Evolutionary conservation across 2,797 vertebrate species (phyloP).

Genomic region (Eremophila alpestris): DNA sequence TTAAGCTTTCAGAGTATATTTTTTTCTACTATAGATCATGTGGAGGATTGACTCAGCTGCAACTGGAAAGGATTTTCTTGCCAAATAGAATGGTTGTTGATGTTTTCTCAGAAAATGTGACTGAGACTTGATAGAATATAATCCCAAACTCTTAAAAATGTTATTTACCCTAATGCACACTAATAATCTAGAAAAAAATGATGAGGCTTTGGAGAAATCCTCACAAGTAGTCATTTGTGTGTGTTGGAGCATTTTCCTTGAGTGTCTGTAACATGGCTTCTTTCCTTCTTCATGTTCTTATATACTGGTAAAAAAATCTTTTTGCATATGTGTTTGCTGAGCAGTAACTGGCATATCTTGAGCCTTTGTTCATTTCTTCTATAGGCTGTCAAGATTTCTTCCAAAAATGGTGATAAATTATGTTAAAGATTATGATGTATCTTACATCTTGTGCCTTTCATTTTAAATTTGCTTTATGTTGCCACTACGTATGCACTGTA

Average conservation of each 20-base stretch:
- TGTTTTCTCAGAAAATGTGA: background rate
- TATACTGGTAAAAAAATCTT: background rate
- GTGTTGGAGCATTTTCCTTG: background rate
- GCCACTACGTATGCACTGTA: background rate
- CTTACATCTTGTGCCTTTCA: background rate
- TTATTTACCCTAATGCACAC: background rate
- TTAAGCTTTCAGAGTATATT: background rate
- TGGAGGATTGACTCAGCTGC: conserved; percentile 24
- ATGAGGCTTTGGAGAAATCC: background rate
- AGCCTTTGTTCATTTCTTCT: background rate
- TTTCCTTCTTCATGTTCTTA: background rate
- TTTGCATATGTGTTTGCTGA: background rate
- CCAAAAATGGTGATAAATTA: background rate
- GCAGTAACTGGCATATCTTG: background rate
- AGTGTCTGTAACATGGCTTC: background rate
- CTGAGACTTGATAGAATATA: background rate
- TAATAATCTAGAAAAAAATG: background rate
- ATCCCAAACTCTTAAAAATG: background rate
- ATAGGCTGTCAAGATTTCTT: background rate
- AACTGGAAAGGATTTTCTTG: background rate
- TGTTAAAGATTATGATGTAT: background rate
- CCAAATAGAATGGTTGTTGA: background rate
- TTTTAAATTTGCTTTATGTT: background rate
- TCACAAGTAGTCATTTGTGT: background rate
- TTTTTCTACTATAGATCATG: conserved; percentile 1